These are phyloP conservation scores for Lagenorhynchus albirostris DNA, from an alignment of 2,113 vertebrate species.

Conservation along the genomic window DNA sequence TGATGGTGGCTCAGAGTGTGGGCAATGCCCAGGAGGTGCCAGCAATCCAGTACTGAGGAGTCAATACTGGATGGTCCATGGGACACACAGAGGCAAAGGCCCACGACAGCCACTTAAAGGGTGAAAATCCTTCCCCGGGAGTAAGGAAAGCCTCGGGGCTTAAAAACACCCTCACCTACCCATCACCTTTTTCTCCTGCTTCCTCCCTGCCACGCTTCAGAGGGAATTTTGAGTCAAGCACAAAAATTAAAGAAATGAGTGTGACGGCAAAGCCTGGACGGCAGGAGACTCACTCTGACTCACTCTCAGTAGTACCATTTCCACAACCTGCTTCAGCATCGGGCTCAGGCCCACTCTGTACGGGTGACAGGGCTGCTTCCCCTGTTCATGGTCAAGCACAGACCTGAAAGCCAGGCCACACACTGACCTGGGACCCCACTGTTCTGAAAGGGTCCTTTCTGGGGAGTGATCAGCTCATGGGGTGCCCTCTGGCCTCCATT, in stretches of 20 bases:
- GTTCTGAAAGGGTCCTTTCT: neutral
- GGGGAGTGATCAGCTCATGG: neutral
- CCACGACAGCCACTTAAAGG: neutral
- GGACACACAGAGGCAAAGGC: neutral
- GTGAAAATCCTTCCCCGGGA: neutral
- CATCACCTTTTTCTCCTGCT: neutral
- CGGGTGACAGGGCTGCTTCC: too few species aligned
- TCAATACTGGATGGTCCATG: neutral
- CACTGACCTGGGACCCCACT: neutral
- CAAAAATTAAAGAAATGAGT: neutral
- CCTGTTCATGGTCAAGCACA: neutral
- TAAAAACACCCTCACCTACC: neutral
- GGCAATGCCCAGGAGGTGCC: conserved; percentile 33
- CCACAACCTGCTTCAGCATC: neutral
- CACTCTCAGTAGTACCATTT: accelerated
- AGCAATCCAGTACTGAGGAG: neutral
- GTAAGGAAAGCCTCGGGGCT: neutral
- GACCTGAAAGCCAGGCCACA: neutral
- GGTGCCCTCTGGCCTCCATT: neutral
- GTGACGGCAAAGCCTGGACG: neutral
- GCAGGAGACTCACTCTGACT: neutral
- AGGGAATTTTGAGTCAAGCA: neutral
- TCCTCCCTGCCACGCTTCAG: neutral
- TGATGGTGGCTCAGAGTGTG: conserved; percentile 55
- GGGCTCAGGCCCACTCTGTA: too few species aligned